A percentile compares a stretch with the other conserved stretches of the same genome.
Evolutionary conservation across 2,888 invertebrate species (phyloP).

Genomic region (Mesochorus sp.): DNA sequence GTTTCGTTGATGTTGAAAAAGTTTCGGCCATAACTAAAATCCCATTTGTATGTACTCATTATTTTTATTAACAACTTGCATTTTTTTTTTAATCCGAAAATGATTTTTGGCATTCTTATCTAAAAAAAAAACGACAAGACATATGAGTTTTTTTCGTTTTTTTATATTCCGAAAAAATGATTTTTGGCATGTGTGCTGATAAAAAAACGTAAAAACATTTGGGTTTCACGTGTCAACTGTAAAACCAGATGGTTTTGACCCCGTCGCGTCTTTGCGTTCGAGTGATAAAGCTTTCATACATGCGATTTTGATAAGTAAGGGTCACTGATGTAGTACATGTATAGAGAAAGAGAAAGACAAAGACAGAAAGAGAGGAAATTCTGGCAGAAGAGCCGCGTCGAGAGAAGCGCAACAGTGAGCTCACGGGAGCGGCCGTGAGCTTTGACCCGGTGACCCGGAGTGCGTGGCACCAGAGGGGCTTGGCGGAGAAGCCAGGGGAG

Average conservation of each 20-base stretch:
- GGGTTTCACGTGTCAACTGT: neutral
- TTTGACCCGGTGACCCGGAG: constrained; percentile 80
- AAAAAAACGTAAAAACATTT: neutral
- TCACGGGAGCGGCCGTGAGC: constrained; percentile 77
- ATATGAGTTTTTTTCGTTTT: too few relatives aligned
- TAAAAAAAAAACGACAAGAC: too few relatives aligned
- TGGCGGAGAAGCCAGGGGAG: constrained; percentile 53
- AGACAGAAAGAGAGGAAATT: neutral
- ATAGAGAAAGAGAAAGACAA: neutral
- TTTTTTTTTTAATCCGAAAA: too few relatives aligned
- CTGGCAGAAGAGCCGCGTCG: constrained; percentile 27
- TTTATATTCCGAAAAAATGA: too few relatives aligned
- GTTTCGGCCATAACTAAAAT: too few relatives aligned
- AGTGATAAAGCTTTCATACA: neutral
- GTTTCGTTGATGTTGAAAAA: too few relatives aligned
- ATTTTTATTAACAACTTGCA: too few relatives aligned
- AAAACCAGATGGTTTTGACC: constrained; percentile 27
- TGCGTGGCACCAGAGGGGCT: constrained; percentile 68
- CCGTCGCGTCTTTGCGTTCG: neutral
- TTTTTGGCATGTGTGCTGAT: neutral
- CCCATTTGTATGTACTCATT: too few relatives aligned
- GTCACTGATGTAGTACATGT: neutral
- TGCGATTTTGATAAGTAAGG: constrained; percentile 1
- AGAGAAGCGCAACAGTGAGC: constrained; percentile 76
- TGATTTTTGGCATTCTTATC: too few relatives aligned